These are phyloP conservation scores for Mus spretus DNA, from an alignment of 2,797 vertebrate genomes.

Conservation along the genomic window DNA sequence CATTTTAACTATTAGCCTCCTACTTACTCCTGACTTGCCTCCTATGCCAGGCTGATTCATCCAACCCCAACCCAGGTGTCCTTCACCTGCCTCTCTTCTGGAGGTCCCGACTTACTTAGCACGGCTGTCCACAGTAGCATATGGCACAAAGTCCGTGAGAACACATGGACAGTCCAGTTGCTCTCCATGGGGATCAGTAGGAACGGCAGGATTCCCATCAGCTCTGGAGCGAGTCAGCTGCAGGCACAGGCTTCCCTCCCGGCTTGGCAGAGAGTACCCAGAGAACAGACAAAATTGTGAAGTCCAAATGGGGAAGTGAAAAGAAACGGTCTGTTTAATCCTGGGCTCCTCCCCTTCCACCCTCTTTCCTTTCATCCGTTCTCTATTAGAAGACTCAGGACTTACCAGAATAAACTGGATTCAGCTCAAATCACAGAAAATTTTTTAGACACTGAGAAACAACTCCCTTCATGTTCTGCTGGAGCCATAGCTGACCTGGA, in stretches of 20 bases:
- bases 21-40: neutral
- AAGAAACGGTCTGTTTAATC: constrained; percentile 63
- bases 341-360: constrained; percentile 72
- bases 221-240: neutral
- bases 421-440: constrained; percentile 3
- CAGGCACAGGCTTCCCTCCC: neutral
- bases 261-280: neutral
- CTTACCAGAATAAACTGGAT: constrained; percentile 59
- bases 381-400: constrained; percentile 53
- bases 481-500: neutral
- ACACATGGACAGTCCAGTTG: accelerated
- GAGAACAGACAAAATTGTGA: constrained; percentile 12
- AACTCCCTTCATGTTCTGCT: neutral
- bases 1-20: neutral
- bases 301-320: constrained; percentile 79
- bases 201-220: neutral
- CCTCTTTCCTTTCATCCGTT: constrained; percentile 42
- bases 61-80: neutral
- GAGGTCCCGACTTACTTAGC: constrained; percentile 70
- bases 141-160: neutral
- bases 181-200: neutral
- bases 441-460: neutral
- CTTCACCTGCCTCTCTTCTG: neutral
- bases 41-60: neutral
- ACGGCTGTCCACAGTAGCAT: constrained; percentile 75